Evolutionary conservation across 2,888 invertebrate species (phyloP).

Genomic region (Brenthis ino): DNA sequence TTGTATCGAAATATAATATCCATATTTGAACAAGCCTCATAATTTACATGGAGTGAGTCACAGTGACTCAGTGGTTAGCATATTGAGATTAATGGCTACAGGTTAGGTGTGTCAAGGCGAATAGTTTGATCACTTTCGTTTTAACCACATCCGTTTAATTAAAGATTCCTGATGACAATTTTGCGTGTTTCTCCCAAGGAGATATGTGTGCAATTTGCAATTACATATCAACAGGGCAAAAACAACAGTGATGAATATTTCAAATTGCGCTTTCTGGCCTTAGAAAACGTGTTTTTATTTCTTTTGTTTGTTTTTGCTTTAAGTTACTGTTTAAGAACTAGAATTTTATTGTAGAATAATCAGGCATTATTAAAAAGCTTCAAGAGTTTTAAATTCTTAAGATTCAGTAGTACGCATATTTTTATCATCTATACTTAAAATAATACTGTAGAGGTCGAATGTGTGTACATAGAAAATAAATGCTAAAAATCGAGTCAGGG

Average conservation of each 20-base stretch:
- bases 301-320: no score
- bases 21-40: slow-evolving; percentile 17
- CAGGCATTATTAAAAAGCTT: no score
- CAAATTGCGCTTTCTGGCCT: no score
- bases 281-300: no score
- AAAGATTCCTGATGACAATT: slow-evolving; percentile 18
- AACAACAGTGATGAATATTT: neutral
- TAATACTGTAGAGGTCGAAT: no score
- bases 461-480: no score
- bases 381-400: no score
- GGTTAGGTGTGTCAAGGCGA: slow-evolving; percentile 37
- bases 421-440: no score
- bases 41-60: slow-evolving; percentile 48
- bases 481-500: no score
- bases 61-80: slow-evolving; percentile 56
- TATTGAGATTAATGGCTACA: slow-evolving; percentile 67
- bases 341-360: no score
- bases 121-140: slow-evolving; percentile 29
- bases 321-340: no score
- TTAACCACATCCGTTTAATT: slow-evolving; percentile 16
- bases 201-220: slow-evolving; percentile 11
- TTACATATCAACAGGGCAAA: slow-evolving; percentile 11
- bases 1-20: slow-evolving; percentile 24
- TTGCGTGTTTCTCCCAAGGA: slow-evolving; percentile 4
- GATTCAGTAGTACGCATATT: no score